Evolutionary conservation across 2,888 invertebrate species (phyloP), one percentile per base, ranked within the genome.

Genomic region (Aleiodes leptofemur): DNA sequence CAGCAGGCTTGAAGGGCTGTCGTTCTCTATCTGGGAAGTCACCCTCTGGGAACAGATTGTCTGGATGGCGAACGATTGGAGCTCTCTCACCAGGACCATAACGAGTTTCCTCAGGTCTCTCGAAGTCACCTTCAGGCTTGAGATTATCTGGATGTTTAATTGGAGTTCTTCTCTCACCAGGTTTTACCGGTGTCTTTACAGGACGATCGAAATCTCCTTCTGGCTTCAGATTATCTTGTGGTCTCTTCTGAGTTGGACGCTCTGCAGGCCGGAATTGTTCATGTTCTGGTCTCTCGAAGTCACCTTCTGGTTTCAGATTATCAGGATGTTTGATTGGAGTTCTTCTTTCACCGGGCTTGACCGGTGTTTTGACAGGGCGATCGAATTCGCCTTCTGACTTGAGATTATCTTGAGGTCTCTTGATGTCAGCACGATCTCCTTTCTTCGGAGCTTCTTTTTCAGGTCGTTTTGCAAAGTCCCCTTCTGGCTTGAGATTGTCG

Each of bases 101-200:
- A 0, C 53, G 13, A 11, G 76, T 68, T 16, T 81, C 81, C n/a
- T 79, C 79, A 0, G 91, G 91, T 14, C 87, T 85, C 77, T 90
- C 90, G 80, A 93, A 93, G 0, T 91, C 91, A 0, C 93, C 93
- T 87, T 93, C 93, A 0, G 91, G 89, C 77, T 88, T 61, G 9
- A 72, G 34, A 61, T 72, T 72, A 90, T 68, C 92, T 91, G 89
- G 82, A 86, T 90, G 81, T 85, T 85, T 84, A 86, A 86, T 85
- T 0, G 86, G 86, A 0, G 90, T 86, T 74, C 90, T 80, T 16
- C 74, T 34, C 48, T 80, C 81, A 11, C 74, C 80, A 5, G 78
- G 79, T 70, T 87, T 86, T 8, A 83, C 83, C 0, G 87, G 87
- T 66, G 90, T 84, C 43, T 90, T 90, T 23, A 87, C 88, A 50